Evolutionary conservation across 2,113 vertebrate genomes (phyloP).

Genomic region (Halichoerus grypus): DNA sequence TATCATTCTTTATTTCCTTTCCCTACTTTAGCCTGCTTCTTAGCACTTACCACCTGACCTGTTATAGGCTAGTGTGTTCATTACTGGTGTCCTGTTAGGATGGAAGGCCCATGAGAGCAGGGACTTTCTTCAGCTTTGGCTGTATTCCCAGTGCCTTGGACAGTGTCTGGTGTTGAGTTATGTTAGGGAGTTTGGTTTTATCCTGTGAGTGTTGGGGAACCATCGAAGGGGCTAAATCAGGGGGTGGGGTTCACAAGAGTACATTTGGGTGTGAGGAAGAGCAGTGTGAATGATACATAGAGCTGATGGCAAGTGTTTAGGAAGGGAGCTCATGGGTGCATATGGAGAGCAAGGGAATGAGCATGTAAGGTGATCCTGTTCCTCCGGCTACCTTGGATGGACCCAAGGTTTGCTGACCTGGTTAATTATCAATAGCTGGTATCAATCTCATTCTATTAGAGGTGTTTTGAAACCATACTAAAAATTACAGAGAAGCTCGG

Average conservation of each 20-base stretch:
- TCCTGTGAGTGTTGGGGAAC: not conserved
- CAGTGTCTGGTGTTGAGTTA: not conserved
- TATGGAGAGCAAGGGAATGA: not conserved
- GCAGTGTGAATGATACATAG: not conserved
- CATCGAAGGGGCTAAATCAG: not conserved
- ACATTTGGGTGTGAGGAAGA: not conserved
- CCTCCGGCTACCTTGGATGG: fast-evolving
- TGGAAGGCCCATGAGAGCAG: fast-evolving
- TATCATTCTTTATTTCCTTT: not conserved
- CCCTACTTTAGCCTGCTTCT: not conserved
- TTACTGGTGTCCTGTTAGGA: not conserved
- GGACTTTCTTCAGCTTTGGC: not conserved
- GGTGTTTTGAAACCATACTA: not conserved
- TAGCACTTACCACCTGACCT: not conserved
- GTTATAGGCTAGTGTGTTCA: not conserved
- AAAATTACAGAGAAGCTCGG: not conserved
- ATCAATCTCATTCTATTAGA: not conserved
- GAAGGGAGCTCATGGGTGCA: not conserved
- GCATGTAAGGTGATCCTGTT: fast-evolving
- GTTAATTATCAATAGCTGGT: not conserved
- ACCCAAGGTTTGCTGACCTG: not conserved
- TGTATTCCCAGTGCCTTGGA: fast-evolving
- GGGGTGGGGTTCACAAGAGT: not conserved
- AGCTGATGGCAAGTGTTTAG: not conserved
- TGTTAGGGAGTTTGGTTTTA: not conserved